These are phyloP conservation scores for Drosophila micromelanica DNA, from an alignment of 1,140 invertebrate species.

Conservation along the genomic window DNA sequence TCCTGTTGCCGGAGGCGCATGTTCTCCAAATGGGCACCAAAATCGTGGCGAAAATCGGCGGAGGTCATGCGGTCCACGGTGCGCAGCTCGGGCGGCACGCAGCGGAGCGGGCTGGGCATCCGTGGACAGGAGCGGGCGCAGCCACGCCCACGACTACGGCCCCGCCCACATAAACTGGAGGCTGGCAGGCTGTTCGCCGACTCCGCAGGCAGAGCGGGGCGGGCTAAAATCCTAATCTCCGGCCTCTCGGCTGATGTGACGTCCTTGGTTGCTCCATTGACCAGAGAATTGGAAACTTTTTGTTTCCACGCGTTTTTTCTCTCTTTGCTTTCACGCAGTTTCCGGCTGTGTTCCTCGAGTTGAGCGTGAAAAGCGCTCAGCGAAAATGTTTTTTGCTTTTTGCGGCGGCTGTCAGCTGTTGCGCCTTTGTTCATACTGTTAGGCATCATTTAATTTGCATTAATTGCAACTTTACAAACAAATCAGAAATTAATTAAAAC, in stretches of 20 bases:
- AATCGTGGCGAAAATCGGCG: slow-evolving; percentile 55
- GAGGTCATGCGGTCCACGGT: slow-evolving; percentile 61
- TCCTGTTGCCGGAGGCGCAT: slow-evolving; percentile 99
- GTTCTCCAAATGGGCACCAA: slow-evolving; percentile 97
- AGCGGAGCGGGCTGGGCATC: slow-evolving; percentile 23
- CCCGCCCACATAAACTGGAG: too few relatives aligned
- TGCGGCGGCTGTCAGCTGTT: slow-evolving; percentile 1
- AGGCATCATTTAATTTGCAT: slow-evolving; percentile 17
- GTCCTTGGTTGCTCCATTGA: not conserved
- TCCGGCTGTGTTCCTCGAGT: not conserved
- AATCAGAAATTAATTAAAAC: not conserved
- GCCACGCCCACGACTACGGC: not conserved
- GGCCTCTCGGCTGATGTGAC: not conserved
- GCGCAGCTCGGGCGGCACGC: slow-evolving; percentile 41
- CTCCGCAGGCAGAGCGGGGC: too few relatives aligned
- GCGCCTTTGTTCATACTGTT: slow-evolving; percentile 4
- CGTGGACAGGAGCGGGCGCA: not conserved
- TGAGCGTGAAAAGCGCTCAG: slow-evolving; percentile 28
- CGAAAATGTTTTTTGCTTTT: slow-evolving; percentile 15
- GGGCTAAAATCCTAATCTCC: too few relatives aligned
- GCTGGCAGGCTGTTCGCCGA: too few relatives aligned
- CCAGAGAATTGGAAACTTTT: not conserved
- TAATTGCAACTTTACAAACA: not conserved
- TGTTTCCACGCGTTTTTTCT: not conserved
- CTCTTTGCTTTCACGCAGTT: not conserved